Evolutionary conservation across 1,140 invertebrate species (phyloP).

Genomic region (Conopomorpha cramerella): DNA sequence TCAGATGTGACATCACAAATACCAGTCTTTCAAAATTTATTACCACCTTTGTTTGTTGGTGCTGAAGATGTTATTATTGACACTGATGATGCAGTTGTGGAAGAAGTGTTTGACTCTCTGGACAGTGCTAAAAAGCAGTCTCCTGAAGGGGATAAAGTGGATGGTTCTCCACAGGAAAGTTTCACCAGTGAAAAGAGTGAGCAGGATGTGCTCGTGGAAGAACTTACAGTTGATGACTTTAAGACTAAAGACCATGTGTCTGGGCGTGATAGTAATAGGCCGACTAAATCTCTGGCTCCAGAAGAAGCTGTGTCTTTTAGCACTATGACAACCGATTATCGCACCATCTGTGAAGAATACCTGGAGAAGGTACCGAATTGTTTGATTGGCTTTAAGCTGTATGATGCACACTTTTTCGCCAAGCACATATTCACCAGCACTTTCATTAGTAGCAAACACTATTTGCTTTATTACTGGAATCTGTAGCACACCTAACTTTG

Average conservation of each 20-base stretch:
- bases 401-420: too few species aligned
- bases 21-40: slow-evolving; percentile 29
- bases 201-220: slow-evolving; percentile 46
- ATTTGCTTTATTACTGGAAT: too few species aligned
- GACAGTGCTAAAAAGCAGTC: slow-evolving; percentile 19
- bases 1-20: slow-evolving; percentile 20
- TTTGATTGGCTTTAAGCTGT: too few species aligned
- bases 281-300: slow-evolving; percentile 21
- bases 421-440: too few species aligned
- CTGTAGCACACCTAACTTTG: too few species aligned
- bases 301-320: slow-evolving; percentile 45
- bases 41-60: slow-evolving; percentile 38
- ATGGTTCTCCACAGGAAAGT: slow-evolving; percentile 11
- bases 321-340: slow-evolving; percentile 54
- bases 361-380: slow-evolving; percentile 50
- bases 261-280: slow-evolving; percentile 12
- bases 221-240: slow-evolving; percentile 39
- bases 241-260: slow-evolving; percentile 26
- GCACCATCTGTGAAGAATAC: slow-evolving; percentile 54
- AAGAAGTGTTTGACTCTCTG: slow-evolving; percentile 33
- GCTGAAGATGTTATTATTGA: slow-evolving; percentile 21
- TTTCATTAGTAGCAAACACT: too few species aligned
- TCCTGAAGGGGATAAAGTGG: slow-evolving; percentile 7
- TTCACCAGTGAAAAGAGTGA: slow-evolving; percentile 32
- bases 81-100: too few species aligned